Conservation (phyloP, 2,888 invertebrate species). For the Himalopsyche anomala region DNA sequence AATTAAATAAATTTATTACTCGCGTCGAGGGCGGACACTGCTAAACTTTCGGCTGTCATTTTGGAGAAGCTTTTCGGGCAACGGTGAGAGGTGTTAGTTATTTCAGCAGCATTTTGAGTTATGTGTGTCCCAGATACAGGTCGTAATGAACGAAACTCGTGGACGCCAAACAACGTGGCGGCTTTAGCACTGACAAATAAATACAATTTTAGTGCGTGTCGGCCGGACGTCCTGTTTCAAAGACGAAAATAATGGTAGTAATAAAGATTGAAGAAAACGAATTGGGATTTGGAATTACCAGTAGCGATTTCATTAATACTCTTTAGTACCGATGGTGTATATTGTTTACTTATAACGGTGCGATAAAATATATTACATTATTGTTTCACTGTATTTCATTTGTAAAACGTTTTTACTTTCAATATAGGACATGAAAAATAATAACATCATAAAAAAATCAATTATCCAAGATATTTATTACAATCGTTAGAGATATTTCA, state of each 20-base stretch:
- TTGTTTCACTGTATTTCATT: too few species aligned
- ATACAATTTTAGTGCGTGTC: slow-evolving; percentile 21
- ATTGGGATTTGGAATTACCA: neutral
- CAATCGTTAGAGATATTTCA: too few species aligned
- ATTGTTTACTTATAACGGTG: too few species aligned
- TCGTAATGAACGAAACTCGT: slow-evolving; percentile 21
- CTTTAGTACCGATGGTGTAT: too few species aligned
- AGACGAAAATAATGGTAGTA: neutral
- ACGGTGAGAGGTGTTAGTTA: slow-evolving; percentile 34
- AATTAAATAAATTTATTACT: slow-evolving; percentile 48
- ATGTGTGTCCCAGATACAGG: slow-evolving; percentile 26
- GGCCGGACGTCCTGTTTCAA: neutral
- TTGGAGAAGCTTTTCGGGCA: slow-evolving; percentile 16
- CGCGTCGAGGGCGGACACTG: slow-evolving; percentile 33
- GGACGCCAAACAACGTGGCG: neutral
- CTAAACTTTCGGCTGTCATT: slow-evolving; percentile 28
- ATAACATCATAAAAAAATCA: too few species aligned
- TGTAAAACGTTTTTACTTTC: too few species aligned
- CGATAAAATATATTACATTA: too few species aligned
- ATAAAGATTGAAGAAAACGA: slow-evolving; percentile 13
- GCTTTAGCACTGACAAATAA: neutral
- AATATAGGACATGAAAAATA: too few species aligned
- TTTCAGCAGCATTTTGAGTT: slow-evolving; percentile 46
- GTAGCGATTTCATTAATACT: neutral
- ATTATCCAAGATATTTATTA: too few species aligned